phyloP scores from a whole-genome alignment of 2,797 vertebrate genomes.

The Ctenosaura bakeri region DNA sequence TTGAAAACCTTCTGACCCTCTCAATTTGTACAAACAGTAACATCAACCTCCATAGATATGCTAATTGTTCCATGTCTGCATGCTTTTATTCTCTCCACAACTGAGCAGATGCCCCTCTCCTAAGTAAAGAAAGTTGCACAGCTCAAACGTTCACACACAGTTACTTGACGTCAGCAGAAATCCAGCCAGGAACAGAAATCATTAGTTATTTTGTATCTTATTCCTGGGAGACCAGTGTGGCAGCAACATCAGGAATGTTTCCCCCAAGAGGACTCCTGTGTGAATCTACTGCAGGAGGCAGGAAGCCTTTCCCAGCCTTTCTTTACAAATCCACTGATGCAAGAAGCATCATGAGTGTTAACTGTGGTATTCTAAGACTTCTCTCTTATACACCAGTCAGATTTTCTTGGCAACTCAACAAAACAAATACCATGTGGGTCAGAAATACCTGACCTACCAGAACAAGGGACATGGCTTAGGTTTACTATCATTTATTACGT shows the following conservation, averaged over 20 bases:
- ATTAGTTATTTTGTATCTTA: slow-evolving; percentile 4
- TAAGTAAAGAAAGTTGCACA: background rate
- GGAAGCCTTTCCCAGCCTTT: background rate
- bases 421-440: slow-evolving; percentile 7
- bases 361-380: background rate
- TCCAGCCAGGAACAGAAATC: background rate
- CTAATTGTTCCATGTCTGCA: background rate
- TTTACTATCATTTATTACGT: background rate
- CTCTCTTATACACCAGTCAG: background rate
- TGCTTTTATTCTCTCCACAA: background rate
- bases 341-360: background rate
- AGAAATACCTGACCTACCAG: background rate
- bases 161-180: background rate
- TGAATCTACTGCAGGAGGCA: background rate
- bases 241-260: background rate
- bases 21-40: background rate
- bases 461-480: background rate
- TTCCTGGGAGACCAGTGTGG: background rate
- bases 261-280: too few relatives aligned
- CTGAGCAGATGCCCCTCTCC: slow-evolving; percentile 15
- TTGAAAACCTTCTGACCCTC: background rate
- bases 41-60: background rate
- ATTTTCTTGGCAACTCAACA: background rate
- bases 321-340: background rate
- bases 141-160: background rate